Evolutionary conservation across 1,140 invertebrate genomes (phyloP), one percentile per base, ranked within the genome.

Genomic region (Zaprionus inermis): DNA sequence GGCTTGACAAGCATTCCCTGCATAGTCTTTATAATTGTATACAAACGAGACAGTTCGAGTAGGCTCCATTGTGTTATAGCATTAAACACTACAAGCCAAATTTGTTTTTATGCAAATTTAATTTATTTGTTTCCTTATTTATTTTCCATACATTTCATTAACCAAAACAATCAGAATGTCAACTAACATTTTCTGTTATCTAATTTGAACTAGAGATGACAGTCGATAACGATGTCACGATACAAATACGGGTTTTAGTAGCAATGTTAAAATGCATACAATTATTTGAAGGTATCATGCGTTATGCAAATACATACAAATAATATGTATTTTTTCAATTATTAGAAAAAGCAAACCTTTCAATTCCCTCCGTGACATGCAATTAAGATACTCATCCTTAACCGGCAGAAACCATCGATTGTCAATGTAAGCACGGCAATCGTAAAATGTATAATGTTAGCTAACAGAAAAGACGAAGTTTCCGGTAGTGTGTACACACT

Each of bases 21-120:
- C 83, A 65, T 91, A 74, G 44, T 92, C 76, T 30, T 79, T 82
- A 56, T 92, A 92, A 3, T 76, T 72, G 32, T 92, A 92, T 11
- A 73, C 32, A 65, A 92, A 92, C 4, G 64, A 51, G 0, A 91
- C 76, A 9, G 46, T 58, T 0, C 77, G 79, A 44, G 32, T 79
- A 44, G 72, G 28, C 10, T 65, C 41, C 72, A 71, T 70, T 20
- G 0, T 24, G 11, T 41, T 2, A 7, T 11, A 18, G 24, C 1
- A 18, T 49, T 24, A 1, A 11, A 56, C 9, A 4, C 10, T n/a
- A 16, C 9, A 7, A 7, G 2, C 38, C 0, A 16, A 54, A 18
- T 1, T 11, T 10, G 28, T 7, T 32, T 6, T 10, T 5, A n/a
- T 52, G 18, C 24, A 22, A 16, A 20, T 12, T 11, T 5, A 5